Evolutionary conservation across 2,888 invertebrate genomes (phyloP), one percentile per base, ranked within the genome.

Genomic region (Leptopilina drosophilae): DNA sequence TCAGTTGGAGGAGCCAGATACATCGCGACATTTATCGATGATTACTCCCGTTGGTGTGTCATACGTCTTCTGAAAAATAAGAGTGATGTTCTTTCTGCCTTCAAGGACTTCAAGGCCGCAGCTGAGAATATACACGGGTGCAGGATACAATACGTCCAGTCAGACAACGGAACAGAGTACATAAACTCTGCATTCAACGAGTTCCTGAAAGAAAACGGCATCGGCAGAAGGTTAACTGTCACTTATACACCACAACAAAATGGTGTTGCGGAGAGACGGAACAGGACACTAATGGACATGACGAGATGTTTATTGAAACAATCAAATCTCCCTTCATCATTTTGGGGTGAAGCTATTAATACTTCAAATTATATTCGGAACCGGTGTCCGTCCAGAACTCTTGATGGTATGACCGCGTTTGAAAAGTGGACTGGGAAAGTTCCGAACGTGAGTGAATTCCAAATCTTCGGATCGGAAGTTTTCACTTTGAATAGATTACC

Each of bases 281-380:
- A 88, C 40, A 77, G 85, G 8, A 89, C 87, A 11, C 76, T 88
- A 0, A 83, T 87, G 20, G 85, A 87, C n/a, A 80, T 81, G 76
- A 84, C 87, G 7, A 81, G 87, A 20, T 80, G 84, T 11, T 84
- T 89, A 79, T 15, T 89, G 40, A 49, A 80, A 0, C 81, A 85
- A 26, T 80, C 82, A 14, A 67, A 73, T 7, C 73, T 87, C 5
- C 82, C 83, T 8, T 64, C 82, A 9, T 65, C 53, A 20, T 84
- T 88, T 49, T 89, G 88, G 88, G 85, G 84, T 2, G 88, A 88
- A 78, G 88, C 88, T 0, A 69, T 87, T 20, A 81, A 79, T 6
- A 86, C 83, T 12, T 81, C 86, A 4, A 83, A 84, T n/a, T 88
- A 87, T 76, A 75, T 87, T 15, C 78, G 81, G 8, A 90, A 90